A percentile compares a stretch with the other conserved stretches of the same genome.
Conservation (phyloP, 2,113 vertebrate genomes). For the Paralichthys olivaceus region DNA sequence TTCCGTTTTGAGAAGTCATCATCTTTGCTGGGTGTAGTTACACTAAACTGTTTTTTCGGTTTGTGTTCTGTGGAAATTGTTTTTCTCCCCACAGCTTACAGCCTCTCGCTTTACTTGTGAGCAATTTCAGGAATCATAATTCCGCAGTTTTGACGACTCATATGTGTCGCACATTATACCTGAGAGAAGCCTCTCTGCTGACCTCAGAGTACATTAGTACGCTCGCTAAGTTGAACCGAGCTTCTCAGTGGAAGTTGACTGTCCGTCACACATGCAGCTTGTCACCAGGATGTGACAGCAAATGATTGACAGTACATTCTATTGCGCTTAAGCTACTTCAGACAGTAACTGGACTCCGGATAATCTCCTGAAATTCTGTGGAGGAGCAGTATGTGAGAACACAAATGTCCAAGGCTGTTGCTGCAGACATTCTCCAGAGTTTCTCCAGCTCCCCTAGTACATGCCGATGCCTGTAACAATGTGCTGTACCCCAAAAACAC, state of each 20-base stretch:
- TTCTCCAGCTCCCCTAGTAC: too few species aligned
- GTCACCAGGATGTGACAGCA: too few species aligned
- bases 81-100: constrained; percentile 42
- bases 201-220: constrained; percentile 4
- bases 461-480: too few species aligned
- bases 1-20: constrained; percentile 62
- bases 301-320: too few species aligned
- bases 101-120: not conserved
- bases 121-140: constrained; percentile 42
- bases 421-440: too few species aligned
- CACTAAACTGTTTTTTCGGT: constrained; percentile 54
- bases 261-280: not conserved
- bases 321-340: too few species aligned
- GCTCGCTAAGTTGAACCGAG: not conserved
- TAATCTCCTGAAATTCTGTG: too few species aligned
- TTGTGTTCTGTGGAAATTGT: constrained; percentile 58
- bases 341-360: too few species aligned
- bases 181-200: constrained; percentile 16
- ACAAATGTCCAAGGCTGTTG: too few species aligned
- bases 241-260: not conserved
- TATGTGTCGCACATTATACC: constrained; percentile 10
- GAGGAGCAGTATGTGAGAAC: too few species aligned
- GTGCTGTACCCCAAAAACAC: too few species aligned
- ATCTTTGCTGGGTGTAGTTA: constrained; percentile 59
- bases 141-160: constrained; percentile 38